Evolutionary conservation across 2,797 vertebrate genomes (phyloP).

Genomic region (Coregonus sp.): DNA sequence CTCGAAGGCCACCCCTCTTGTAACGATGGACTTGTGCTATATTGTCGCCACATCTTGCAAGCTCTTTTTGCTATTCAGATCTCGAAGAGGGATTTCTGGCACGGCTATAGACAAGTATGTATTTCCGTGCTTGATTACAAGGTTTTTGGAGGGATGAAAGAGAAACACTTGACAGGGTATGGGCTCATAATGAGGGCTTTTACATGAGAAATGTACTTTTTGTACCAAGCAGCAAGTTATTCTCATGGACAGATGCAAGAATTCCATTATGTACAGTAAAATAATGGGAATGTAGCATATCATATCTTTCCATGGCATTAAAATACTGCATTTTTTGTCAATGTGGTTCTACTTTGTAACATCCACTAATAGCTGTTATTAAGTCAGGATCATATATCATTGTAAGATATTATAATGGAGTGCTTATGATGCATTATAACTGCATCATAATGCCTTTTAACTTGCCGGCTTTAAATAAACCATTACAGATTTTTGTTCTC

Average conservation of each 20-base stretch:
- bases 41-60: constrained; percentile 31
- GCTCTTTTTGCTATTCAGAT: constrained; percentile 29
- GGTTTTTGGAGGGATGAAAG: constrained; percentile 22
- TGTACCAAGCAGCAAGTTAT: not conserved
- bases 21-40: constrained; percentile 29
- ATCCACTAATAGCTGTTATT: no score
- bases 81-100: constrained; percentile 42
- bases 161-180: constrained; percentile 10
- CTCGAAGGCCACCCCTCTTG: constrained; percentile 36
- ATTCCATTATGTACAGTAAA: not conserved
- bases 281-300: not conserved
- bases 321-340: not conserved
- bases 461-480: no score
- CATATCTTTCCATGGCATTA: not conserved
- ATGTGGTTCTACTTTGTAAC: no score
- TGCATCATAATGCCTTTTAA: no score
- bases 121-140: constrained; percentile 38
- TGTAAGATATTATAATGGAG: no score
- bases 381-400: no score
- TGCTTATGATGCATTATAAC: no score
- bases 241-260: not conserved
- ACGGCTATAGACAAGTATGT: constrained; percentile 40
- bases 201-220: constrained; percentile 21
- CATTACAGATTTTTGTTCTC: not conserved
- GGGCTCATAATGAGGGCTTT: constrained; percentile 23